Base-by-base conservation (phyloP, 2,113 vertebrate genomes). In the Platycercus adscitus region DNA sequence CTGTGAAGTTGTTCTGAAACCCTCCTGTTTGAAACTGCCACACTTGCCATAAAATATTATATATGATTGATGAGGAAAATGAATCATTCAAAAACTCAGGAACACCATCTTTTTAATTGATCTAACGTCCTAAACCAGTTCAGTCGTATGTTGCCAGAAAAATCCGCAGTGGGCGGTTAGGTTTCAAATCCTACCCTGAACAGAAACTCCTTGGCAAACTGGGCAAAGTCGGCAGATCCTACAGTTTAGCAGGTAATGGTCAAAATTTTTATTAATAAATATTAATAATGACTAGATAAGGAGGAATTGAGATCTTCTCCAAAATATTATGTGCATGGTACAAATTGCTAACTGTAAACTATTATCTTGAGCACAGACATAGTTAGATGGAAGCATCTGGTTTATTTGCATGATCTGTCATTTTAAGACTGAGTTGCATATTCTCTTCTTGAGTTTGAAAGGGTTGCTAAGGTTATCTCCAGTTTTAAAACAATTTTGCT, bases 341-440 rank as follows among this genome's bases (percentile, higher is more conserved):
- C 50, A 84, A 65, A 93, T 80, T 19, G 73, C 20, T 70, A 89
- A 76, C 12, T 53, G 28, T 72, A 92, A 91, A 53, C 35, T 55
- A 25, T 44, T 52, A 44, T 64, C 39, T 53, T 83, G 73, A 73
- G 39, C 29, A 72, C 3, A 89, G 28, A 75, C 3, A 79, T 19
- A 88, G 72, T 43, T 87, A 75, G 26, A 88, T 46, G 46, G 87
- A 90, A 92, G 66, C 35, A 46, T 65, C 85, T 87, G 72, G 53
- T 70, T 85, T 94, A 91, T 85, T 91, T 87, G 63, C 39, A 94
- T 80, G 91, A 95, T 95, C 92, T 87, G 53, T 61, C 81, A 92
- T 85, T 85, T 90, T 82, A 90, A 82, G 73, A 91, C 18, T 68
- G 39, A 35, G 52, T 46, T 94, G 85, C 77, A 91, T 69, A 82